A percentile compares a stretch with the other conserved stretches of the same genome.
Evolutionary conservation across 2,888 invertebrate species (phyloP).

Genomic region (Argyresthia albistria): DNA sequence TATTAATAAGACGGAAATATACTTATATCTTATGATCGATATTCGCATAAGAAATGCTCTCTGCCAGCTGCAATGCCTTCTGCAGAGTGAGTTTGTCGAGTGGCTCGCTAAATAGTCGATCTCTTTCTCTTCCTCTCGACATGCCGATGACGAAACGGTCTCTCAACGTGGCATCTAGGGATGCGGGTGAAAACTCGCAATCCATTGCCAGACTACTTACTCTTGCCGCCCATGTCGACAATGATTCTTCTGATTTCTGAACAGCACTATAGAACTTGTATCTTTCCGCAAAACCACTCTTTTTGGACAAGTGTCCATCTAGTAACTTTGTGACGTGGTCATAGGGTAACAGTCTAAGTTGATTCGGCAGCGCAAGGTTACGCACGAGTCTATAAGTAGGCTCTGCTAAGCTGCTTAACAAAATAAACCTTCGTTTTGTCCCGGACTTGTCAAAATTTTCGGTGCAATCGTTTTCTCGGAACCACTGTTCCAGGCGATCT

Average conservation of each 20-base stretch:
- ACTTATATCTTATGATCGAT: too few relatives aligned
- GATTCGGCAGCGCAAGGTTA: neutral
- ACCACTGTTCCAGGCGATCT: neutral
- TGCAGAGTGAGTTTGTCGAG: neutral
- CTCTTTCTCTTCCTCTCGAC: neutral
- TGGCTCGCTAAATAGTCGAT: neutral
- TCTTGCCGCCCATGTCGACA: constrained; percentile 10
- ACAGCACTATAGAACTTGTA: constrained; percentile 9
- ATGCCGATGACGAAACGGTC: constrained; percentile 11
- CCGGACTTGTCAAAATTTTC: neutral
- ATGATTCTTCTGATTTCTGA: constrained; percentile 5
- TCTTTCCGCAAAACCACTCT: constrained; percentile 8
- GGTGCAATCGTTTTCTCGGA: neutral
- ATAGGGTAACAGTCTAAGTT: neutral
- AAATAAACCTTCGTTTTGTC: neutral
- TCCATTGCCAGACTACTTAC: constrained; percentile 10
- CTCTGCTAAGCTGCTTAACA: neutral
- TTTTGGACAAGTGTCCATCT: constrained; percentile 9
- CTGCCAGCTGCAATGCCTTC: neutral
- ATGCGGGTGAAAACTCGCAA: constrained; percentile 8
- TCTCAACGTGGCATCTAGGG: constrained; percentile 12
- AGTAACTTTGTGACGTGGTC: constrained; percentile 4
- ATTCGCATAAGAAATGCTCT: neutral
- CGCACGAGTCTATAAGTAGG: neutral
- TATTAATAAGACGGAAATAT: too few relatives aligned